A percentile compares a stretch with the other conserved stretches of the same genome.
These are phyloP conservation scores for Carassius auratus DNA, from an alignment of 2,113 vertebrate species.

Conservation along the genomic window DNA sequence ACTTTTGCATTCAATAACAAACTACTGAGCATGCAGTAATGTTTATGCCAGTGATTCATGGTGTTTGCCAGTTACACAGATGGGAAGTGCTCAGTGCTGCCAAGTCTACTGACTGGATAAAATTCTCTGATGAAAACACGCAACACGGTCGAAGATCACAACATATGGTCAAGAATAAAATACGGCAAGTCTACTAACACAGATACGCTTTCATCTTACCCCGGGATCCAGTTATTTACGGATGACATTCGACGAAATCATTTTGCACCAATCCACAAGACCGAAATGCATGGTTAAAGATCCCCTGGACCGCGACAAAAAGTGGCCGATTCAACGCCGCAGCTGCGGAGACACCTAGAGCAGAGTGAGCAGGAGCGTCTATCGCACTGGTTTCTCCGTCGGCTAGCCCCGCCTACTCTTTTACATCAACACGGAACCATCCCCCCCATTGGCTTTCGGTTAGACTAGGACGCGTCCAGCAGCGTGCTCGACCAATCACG, in stretches of 20 bases:
- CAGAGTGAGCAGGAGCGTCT: conserved; percentile 51
- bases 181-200: conserved; percentile 6
- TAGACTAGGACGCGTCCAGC: conserved; percentile 39
- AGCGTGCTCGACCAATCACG: conserved; percentile 38
- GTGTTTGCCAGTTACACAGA: conserved; percentile 17
- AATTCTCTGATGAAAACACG: conserved; percentile 43
- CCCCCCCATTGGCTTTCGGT: conserved; percentile 49
- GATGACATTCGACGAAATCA: conserved; percentile 49
- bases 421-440: conserved; percentile 58
- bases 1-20: conserved; percentile 36
- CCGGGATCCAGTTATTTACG: conserved; percentile 42
- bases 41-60: not conserved
- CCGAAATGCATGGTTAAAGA: conserved; percentile 58
- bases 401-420: conserved; percentile 35
- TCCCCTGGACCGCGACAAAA: conserved; percentile 46
- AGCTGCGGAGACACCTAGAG: conserved; percentile 37
- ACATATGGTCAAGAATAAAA: conserved; percentile 40
- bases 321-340: conserved; percentile 47
- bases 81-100: conserved; percentile 26
- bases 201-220: conserved; percentile 55
- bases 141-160: conserved; percentile 21
- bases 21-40: not conserved
- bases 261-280: conserved; percentile 45
- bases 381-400: conserved; percentile 51
- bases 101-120: conserved; percentile 34